Conservation (phyloP, 2,888 invertebrate species). For the Selenia dentaria region DNA sequence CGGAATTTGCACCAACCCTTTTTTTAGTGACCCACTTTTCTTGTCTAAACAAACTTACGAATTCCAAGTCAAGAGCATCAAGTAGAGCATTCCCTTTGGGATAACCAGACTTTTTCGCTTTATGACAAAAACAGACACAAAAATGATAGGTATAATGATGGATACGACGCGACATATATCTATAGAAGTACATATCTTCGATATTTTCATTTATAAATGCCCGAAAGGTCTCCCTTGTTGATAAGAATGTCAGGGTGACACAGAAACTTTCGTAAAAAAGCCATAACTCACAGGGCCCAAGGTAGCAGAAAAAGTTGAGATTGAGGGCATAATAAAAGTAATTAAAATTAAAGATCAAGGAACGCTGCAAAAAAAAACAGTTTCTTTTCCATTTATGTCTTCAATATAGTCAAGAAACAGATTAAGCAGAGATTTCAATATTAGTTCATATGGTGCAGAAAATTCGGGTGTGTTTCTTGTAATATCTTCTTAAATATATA, state of each 20-base stretch:
- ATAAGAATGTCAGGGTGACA: conserved; percentile 21
- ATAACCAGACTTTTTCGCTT: no score
- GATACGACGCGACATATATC: no score
- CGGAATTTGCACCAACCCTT: conserved; percentile 16
- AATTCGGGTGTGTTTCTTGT: no score
- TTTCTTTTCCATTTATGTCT: no score
- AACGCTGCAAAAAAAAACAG: conserved; percentile 2
- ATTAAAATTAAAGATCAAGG: conserved; percentile 43
- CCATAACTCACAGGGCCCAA: conserved; percentile 29
- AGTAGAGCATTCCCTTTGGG: conserved; percentile 19
- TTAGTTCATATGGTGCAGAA: no score
- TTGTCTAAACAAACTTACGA: conserved; percentile 19
- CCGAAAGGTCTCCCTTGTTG: conserved; percentile 8
- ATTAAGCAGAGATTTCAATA: no score
- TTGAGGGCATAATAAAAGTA: conserved; percentile 26
- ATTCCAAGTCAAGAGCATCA: conserved; percentile 20
- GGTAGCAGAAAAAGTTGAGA: conserved; percentile 33
- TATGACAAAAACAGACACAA: no score
- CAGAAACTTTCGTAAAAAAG: conserved; percentile 12
- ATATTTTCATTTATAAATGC: not conserved
- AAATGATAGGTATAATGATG: no score
- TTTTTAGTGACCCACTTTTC: conserved; percentile 15
- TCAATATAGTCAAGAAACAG: no score
- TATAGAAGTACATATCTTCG: no score
- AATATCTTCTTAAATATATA: no score